Evolutionary conservation across 2,888 invertebrate genomes (phyloP).

Genomic region (Congeria kusceri): DNA sequence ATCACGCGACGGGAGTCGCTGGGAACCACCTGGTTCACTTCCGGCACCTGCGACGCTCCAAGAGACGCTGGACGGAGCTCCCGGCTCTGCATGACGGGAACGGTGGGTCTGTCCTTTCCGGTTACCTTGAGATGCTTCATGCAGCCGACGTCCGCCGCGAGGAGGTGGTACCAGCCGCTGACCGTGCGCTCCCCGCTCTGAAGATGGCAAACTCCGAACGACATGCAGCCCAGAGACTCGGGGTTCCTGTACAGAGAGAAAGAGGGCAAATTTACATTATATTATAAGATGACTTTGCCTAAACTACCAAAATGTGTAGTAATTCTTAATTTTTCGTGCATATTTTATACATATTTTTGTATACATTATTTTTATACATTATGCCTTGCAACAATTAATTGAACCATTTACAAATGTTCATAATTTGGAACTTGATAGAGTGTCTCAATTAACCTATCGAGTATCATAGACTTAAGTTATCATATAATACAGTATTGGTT

Average conservation of each 20-base stretch:
- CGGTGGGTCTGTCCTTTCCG: slow-evolving; percentile 41
- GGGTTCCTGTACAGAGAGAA: slow-evolving; percentile 90
- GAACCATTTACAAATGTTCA: too few relatives aligned
- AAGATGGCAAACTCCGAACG: slow-evolving; percentile 93
- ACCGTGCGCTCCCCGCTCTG: slow-evolving; percentile 88
- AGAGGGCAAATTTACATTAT: too few relatives aligned
- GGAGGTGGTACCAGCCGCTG: slow-evolving; percentile 91
- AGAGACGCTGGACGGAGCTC: not conserved
- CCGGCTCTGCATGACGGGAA: slow-evolving; percentile 28
- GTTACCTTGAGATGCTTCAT: slow-evolving; percentile 85
- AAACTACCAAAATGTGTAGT: too few relatives aligned
- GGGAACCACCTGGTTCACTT: slow-evolving; percentile 51
- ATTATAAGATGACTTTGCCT: too few relatives aligned
- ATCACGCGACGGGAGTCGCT: slow-evolving; percentile 53
- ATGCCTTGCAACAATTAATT: too few relatives aligned
- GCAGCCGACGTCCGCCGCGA: slow-evolving; percentile 89
- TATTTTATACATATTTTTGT: too few relatives aligned
- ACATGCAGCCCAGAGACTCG: slow-evolving; percentile 97
- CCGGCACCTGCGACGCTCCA: slow-evolving; percentile 7
- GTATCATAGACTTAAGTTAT: too few relatives aligned
- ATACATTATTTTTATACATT: too few relatives aligned
- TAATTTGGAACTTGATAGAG: too few relatives aligned
- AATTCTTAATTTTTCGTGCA: too few relatives aligned
- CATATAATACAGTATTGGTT: too few relatives aligned
- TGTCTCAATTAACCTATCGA: too few relatives aligned